A percentile compares a stretch with the other conserved stretches of the same genome.
Conservation (phyloP, 2,797 vertebrate species). For the Silurus aristotelis region DNA sequence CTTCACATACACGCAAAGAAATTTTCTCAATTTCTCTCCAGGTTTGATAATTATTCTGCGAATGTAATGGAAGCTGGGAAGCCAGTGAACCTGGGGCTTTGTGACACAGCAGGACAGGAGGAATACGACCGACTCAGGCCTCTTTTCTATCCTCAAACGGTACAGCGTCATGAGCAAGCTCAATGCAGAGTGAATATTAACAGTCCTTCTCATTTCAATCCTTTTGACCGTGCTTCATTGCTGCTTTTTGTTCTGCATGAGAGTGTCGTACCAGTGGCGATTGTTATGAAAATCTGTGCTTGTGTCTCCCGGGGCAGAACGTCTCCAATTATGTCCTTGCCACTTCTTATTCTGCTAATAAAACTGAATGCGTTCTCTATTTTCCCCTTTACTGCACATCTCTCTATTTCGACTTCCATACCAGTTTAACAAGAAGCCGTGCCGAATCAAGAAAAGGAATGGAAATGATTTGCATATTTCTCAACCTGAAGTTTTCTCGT, state of each 20-base stretch:
- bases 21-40: slow-evolving; percentile 54
- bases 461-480: neutral
- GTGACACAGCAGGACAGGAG: slow-evolving; percentile 98
- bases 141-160: slow-evolving; percentile 96
- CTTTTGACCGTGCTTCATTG: neutral
- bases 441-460: neutral
- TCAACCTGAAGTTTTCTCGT: neutral
- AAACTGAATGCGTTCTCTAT: slow-evolving; percentile 69
- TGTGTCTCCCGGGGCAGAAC: slow-evolving; percentile 52
- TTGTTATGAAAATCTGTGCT: slow-evolving; percentile 18
- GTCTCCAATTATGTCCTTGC: slow-evolving; percentile 64
- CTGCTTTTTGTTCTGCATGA: neutral
- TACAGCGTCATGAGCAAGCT: slow-evolving; percentile 62
- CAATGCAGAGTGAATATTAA: slow-evolving; percentile 15
- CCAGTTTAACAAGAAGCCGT: slow-evolving; percentile 44
- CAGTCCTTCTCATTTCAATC: neutral
- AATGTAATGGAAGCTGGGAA: slow-evolving; percentile 99
- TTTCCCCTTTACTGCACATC: slow-evolving; percentile 60
- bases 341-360: slow-evolving; percentile 57
- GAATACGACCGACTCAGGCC: slow-evolving; percentile 98
- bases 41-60: slow-evolving; percentile 98
- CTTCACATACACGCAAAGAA: neutral
- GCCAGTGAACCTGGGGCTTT: slow-evolving; percentile 94
- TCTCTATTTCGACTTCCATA: slow-evolving; percentile 57
- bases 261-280: slow-evolving; percentile 1